These are phyloP conservation scores for Galleria mellonella DNA, from an alignment of 1,140 invertebrate genomes.

Conservation along the genomic window DNA sequence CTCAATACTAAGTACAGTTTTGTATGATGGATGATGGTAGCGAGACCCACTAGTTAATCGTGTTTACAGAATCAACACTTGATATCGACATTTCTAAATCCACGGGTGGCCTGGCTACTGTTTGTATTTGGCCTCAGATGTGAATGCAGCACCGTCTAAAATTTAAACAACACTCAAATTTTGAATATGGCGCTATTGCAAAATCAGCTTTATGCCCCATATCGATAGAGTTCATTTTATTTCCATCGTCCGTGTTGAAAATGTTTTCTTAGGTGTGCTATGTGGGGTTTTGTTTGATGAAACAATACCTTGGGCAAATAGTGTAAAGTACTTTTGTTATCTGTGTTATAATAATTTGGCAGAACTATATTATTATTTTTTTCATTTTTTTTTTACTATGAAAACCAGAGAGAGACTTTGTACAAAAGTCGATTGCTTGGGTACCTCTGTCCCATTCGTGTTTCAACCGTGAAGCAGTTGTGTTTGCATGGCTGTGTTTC, in stretches of 20 bases:
- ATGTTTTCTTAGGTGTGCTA: constrained; percentile 7
- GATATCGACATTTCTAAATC: constrained; percentile 43
- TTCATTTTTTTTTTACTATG: no score
- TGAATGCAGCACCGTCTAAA: constrained; percentile 25
- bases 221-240: constrained; percentile 6
- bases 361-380: no score
- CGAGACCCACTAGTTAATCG: constrained; percentile 42
- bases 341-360: no score
- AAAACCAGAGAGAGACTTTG: no score
- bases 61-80: constrained; percentile 54
- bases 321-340: background rate
- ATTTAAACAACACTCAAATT: constrained; percentile 9
- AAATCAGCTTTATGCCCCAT: constrained; percentile 2
- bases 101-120: constrained; percentile 61
- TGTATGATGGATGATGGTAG: constrained; percentile 50
- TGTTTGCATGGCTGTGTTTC: no score
- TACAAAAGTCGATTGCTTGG: no score
- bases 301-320: constrained; percentile 40
- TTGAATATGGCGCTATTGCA: background rate
- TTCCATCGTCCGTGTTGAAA: background rate
- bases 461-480: no score
- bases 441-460: no score
- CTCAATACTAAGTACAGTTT: constrained; percentile 25
- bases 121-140: constrained; percentile 52
- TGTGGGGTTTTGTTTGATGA: constrained; percentile 33